phyloP scores from a whole-genome alignment of 37 sponge, comb jelly and placozoan species.

The Halisarca cf. caerulea region DNA sequence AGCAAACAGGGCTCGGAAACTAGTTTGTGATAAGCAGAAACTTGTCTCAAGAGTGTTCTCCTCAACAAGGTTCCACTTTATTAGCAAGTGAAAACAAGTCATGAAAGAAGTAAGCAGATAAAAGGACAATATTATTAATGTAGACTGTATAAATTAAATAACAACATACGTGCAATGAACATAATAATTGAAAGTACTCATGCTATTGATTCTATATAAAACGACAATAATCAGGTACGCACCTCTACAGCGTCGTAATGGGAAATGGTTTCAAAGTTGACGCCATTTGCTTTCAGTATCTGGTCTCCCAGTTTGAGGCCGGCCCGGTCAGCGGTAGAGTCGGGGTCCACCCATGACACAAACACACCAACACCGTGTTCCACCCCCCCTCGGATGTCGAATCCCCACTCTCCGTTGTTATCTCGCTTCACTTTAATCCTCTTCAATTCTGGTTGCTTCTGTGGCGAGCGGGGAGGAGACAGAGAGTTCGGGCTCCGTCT shows the following conservation, averaged over 20 bases:
- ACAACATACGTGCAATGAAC: no score
- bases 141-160: no score
- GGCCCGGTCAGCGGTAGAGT: conserved; percentile 61
- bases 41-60: no score
- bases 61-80: no score
- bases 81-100: no score
- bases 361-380: conserved; percentile 81
- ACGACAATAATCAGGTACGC: no score
- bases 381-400: conserved; percentile 77
- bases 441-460: conserved; percentile 6
- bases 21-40: no score
- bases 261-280: conserved; percentile 45
- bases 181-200: no score
- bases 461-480: conserved; percentile 9
- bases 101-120: no score
- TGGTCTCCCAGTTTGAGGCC: conserved; percentile 80
- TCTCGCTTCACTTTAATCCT: conserved; percentile 64
- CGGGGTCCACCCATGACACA: conserved; percentile 82
- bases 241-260: conserved; percentile 67
- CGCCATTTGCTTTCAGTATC: conserved; percentile 68
- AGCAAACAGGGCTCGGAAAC: no score
- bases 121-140: no score
- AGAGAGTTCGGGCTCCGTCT: neutral
- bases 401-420: conserved; percentile 69
- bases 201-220: no score